Evolutionary conservation across 2,113 vertebrate species (phyloP).

Genomic region (Condylura cristata): DNA sequence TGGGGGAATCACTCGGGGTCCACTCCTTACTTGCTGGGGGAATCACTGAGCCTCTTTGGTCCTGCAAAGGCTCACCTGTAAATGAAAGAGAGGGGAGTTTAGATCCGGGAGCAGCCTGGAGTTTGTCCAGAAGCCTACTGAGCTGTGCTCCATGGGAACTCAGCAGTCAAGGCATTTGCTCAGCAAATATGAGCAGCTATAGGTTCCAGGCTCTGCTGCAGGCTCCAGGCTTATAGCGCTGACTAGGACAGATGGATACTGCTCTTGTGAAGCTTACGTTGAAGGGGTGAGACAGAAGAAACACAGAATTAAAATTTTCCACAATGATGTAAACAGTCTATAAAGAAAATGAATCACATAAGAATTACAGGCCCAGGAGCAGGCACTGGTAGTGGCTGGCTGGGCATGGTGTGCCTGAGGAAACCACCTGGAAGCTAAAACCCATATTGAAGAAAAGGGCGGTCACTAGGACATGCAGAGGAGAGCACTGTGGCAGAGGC

Average conservation of each 20-base stretch:
- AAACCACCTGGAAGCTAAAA: neutral
- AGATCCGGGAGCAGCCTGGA: neutral
- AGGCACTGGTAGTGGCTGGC: neutral
- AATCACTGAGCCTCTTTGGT: neutral
- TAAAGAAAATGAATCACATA: neutral
- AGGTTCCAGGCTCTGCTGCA: neutral
- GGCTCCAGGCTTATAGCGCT: neutral
- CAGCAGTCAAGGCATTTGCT: too few relatives aligned
- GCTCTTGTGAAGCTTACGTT: neutral
- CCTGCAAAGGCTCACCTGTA: neutral
- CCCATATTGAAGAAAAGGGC: neutral
- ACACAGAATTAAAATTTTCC: neutral
- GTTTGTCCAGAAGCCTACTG: rapidly evolving
- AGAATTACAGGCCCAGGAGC: neutral
- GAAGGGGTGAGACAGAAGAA: neutral
- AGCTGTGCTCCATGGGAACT: too few relatives aligned
- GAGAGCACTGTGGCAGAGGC: neutral
- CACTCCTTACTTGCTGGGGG: neutral
- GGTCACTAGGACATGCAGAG: neutral
- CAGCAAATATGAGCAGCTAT: neutral
- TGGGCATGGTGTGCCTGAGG: neutral
- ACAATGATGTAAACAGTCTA: neutral
- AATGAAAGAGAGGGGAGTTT: neutral
- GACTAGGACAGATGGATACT: neutral
- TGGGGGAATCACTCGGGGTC: neutral